These are phyloP conservation scores for Drosophila kambysellisi DNA, from an alignment of 2,888 invertebrate genomes.

Conservation along the genomic window DNA sequence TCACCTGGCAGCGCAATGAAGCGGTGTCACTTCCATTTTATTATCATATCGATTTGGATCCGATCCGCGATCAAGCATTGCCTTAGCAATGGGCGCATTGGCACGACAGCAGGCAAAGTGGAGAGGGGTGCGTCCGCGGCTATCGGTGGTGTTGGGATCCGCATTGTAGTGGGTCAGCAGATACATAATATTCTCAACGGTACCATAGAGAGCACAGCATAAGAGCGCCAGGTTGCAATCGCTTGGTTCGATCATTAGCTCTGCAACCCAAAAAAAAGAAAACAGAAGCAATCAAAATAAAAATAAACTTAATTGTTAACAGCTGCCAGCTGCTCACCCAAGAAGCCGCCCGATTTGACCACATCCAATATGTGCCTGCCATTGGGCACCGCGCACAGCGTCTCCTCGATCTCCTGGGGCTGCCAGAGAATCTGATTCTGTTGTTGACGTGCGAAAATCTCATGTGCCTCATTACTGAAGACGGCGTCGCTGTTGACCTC, in stretches of 20 bases:
- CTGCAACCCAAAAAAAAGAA: constrained; percentile 37
- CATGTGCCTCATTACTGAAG: constrained; percentile 82
- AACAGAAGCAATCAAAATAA: background rate
- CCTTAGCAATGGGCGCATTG: constrained; percentile 89
- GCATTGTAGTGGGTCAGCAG: constrained; percentile 84
- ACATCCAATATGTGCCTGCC: constrained; percentile 73
- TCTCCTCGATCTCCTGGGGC: constrained; percentile 81
- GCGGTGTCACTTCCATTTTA: constrained; percentile 89
- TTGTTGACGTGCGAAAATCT: constrained; percentile 81
- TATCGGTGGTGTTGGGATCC: constrained; percentile 88
- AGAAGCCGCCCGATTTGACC: constrained; percentile 78
- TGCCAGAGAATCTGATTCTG: constrained; percentile 83
- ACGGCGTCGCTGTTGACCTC: constrained; percentile 82
- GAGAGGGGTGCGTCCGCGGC: constrained; percentile 89
- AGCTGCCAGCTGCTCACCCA: constrained; percentile 63
- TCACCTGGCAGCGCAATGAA: constrained; percentile 91
- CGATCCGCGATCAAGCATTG: constrained; percentile 89
- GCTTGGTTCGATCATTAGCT: constrained; percentile 76
- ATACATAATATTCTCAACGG: constrained; percentile 75
- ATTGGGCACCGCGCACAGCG: constrained; percentile 74
- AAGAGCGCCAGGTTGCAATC: constrained; percentile 83
- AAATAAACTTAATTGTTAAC: background rate
- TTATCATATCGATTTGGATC: constrained; percentile 91
- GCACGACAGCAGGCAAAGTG: constrained; percentile 93
- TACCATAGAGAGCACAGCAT: constrained; percentile 81